Conservation (phyloP, 1,140 invertebrate species). For the Myzus persicae region DNA sequence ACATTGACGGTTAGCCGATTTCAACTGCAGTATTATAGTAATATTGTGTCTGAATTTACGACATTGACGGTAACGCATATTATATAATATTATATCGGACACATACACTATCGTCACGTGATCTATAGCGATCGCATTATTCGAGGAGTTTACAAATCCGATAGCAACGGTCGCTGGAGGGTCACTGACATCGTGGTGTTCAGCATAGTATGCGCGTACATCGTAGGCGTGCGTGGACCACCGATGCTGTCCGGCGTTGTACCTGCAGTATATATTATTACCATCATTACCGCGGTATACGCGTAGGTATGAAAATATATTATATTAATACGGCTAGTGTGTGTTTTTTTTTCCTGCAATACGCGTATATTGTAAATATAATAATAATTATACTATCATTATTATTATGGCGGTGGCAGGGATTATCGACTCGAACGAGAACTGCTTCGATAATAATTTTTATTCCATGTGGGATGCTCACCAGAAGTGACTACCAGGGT, state of each 20-base stretch:
- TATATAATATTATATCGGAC: not conserved
- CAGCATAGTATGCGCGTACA: not conserved
- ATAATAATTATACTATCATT: not conserved
- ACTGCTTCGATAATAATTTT: no score
- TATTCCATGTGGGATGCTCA: no score
- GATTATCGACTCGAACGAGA: no score
- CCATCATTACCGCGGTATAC: not conserved
- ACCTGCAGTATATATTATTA: not conserved
- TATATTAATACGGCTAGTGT: not conserved
- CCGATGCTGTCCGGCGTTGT: not conserved
- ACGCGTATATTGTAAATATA: not conserved
- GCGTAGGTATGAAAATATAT: not conserved
- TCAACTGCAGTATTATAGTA: no score
- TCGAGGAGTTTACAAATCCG: not conserved
- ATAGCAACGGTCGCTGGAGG: not conserved
- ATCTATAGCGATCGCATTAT: not conserved
- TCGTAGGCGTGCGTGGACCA: slow-evolving; percentile 28
- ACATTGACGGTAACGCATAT: not conserved
- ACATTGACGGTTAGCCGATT: not conserved
- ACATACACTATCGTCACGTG: not conserved
- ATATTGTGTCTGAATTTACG: no score
- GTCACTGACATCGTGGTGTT: slow-evolving; percentile 39
- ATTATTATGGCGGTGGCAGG: not conserved
- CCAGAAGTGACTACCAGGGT: no score
- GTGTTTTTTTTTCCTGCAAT: not conserved